These are phyloP conservation scores for Leptopterna dolabrata DNA, from an alignment of 2,888 invertebrate species.

Conservation along the genomic window DNA sequence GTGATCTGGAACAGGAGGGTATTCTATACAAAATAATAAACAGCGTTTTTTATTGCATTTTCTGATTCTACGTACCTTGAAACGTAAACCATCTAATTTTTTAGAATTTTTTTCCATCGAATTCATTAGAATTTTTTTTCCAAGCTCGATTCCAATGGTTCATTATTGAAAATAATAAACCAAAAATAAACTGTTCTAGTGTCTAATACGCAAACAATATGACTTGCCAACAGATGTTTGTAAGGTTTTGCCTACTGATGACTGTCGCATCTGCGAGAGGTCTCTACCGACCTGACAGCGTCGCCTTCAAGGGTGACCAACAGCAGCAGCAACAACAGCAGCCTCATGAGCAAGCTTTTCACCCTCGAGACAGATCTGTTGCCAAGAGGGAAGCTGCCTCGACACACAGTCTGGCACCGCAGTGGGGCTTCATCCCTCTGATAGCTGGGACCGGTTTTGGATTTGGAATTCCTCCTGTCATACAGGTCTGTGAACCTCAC, in stretches of 20 bases:
- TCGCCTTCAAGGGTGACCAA: not conserved
- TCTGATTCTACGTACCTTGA: too few relatives aligned
- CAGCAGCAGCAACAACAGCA: not conserved
- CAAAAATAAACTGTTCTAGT: too few relatives aligned
- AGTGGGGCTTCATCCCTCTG: conserved; percentile 24
- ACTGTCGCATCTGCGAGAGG: not conserved
- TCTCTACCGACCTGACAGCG: not conserved
- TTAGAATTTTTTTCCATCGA: too few relatives aligned
- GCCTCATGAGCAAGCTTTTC: not conserved
- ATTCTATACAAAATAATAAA: too few relatives aligned
- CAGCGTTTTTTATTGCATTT: too few relatives aligned
- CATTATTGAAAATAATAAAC: too few relatives aligned
- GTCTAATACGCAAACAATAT: too few relatives aligned
- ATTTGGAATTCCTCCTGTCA: not conserved
- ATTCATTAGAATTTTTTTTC: too few relatives aligned
- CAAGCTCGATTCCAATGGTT: too few relatives aligned
- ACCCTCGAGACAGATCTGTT: not conserved
- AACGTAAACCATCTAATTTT: too few relatives aligned
- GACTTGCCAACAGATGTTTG: conserved; percentile 13
- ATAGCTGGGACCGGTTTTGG: not conserved
- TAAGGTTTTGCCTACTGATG: not conserved
- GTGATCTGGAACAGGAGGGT: too few relatives aligned
- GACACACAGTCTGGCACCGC: not conserved
- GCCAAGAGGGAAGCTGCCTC: not conserved
- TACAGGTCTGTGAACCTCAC: conserved; percentile 6